These are phyloP conservation scores for Parauchenoglanis punctatus DNA, from an alignment of 2,797 vertebrate genomes.

Conservation along the genomic window DNA sequence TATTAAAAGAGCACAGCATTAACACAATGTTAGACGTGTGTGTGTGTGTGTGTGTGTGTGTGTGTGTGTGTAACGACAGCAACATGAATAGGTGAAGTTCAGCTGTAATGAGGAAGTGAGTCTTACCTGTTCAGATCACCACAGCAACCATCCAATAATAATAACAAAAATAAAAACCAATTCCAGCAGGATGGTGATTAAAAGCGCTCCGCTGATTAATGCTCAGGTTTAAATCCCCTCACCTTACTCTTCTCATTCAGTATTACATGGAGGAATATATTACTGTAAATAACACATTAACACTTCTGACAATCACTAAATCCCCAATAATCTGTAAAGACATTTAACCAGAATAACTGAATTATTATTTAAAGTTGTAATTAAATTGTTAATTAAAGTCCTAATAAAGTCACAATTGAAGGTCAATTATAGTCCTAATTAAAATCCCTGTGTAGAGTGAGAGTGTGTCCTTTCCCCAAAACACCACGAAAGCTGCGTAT, in stretches of 20 bases:
- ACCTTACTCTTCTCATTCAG: neutral
- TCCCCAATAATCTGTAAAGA: neutral
- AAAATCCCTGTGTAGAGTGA: neutral
- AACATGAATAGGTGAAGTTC: neutral
- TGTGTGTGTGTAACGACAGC: neutral
- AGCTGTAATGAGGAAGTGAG: slow-evolving; percentile 5
- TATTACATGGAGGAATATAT: neutral
- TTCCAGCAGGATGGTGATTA: neutral
- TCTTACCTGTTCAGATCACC: slow-evolving; percentile 5
- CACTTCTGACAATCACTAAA: neutral
- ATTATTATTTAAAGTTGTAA: neutral
- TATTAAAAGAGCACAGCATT: neutral
- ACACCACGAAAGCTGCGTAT: neutral
- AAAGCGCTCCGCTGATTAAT: neutral
- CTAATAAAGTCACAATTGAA: slow-evolving; percentile 45
- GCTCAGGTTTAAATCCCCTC: neutral
- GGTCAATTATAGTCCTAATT: slow-evolving; percentile 17
- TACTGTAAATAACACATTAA: neutral
- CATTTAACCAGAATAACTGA: neutral
- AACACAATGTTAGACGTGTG: neutral
- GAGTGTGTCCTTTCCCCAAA: neutral
- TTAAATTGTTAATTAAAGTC: neutral
- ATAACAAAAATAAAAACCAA: neutral
- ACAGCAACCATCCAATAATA: slow-evolving; percentile 25
- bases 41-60: neutral